Conservation (phyloP, 2,797 vertebrate species). For the Sebastes diaconus region DNA sequence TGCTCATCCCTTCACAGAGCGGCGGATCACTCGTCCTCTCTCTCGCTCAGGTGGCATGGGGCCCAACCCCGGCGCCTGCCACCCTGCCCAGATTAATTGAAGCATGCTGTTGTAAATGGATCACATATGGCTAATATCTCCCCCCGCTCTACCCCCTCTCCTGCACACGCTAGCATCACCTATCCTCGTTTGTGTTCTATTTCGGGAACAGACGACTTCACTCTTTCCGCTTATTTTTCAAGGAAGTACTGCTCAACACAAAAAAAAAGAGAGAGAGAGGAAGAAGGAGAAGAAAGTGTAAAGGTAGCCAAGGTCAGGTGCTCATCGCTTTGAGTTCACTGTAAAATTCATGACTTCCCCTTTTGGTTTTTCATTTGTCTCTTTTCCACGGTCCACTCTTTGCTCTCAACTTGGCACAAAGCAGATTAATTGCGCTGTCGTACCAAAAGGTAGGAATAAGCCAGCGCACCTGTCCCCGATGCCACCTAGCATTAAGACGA, state of each 20-base stretch:
- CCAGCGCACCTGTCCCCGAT: conserved; percentile 71
- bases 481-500: conserved; percentile 70
- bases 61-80: conserved; percentile 73
- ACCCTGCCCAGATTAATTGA: conserved; percentile 78
- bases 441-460: conserved; percentile 52
- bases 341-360: conserved; percentile 80
- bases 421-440: conserved; percentile 75
- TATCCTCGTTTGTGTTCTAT: conserved; percentile 49
- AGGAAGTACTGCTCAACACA: conserved; percentile 6
- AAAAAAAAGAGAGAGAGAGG: not conserved
- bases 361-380: conserved; percentile 75
- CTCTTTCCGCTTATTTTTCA: conserved; percentile 1
- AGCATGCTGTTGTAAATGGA: conserved; percentile 78
- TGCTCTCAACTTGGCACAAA: conserved; percentile 64
- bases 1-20: conserved; percentile 56
- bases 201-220: conserved; percentile 28
- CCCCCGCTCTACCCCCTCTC: conserved; percentile 21
- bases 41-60: conserved; percentile 69
- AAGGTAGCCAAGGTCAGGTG: conserved; percentile 59
- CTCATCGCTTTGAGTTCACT: conserved; percentile 56
- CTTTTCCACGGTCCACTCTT: conserved; percentile 38
- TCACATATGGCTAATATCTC: conserved; percentile 77
- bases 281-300: conserved; percentile 1
- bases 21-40: conserved; percentile 51
- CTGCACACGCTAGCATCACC: conserved; percentile 37